These are phyloP conservation scores for Sciurus vulgaris DNA, from an alignment of 2,797 vertebrate genomes.

Conservation along the genomic window DNA sequence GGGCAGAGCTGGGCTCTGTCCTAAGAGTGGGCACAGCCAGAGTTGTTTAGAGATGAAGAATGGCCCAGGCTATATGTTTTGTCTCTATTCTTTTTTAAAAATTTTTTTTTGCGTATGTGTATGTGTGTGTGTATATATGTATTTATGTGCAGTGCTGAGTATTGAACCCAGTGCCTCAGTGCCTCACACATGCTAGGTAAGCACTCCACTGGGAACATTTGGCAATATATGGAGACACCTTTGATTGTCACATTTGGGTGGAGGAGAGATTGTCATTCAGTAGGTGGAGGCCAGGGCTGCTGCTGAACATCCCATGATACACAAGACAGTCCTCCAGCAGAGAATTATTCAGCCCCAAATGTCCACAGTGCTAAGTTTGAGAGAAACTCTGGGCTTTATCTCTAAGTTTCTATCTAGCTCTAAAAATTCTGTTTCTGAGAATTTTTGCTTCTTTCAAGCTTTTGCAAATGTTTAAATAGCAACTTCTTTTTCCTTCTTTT, in stretches of 20 bases:
- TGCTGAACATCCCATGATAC: background rate
- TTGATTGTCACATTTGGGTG: background rate
- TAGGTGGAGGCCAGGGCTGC: background rate
- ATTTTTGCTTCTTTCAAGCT: constrained; percentile 21
- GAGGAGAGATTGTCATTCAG: background rate
- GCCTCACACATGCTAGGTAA: too few species aligned
- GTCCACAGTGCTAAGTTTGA: background rate
- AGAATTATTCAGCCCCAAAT: background rate
- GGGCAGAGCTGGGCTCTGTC: background rate
- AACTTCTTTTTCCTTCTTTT: constrained; percentile 25
- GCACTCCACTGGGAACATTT: background rate
- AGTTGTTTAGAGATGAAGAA: background rate
- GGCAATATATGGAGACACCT: background rate
- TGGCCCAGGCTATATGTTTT: background rate
- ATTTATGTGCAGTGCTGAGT: too few species aligned
- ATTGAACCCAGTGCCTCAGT: too few species aligned
- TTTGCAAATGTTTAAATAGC: background rate
- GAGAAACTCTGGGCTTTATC: background rate
- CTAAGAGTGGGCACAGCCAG: background rate
- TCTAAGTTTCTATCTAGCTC: background rate
- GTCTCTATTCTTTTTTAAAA: too few species aligned
- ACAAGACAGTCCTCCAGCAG: background rate
- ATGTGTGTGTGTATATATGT: too few species aligned
- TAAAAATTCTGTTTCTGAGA: constrained; percentile 55
- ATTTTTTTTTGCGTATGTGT: too few species aligned